Conservation (phyloP, 2,113 vertebrate species). For the Cyprinodon variegatus region DNA sequence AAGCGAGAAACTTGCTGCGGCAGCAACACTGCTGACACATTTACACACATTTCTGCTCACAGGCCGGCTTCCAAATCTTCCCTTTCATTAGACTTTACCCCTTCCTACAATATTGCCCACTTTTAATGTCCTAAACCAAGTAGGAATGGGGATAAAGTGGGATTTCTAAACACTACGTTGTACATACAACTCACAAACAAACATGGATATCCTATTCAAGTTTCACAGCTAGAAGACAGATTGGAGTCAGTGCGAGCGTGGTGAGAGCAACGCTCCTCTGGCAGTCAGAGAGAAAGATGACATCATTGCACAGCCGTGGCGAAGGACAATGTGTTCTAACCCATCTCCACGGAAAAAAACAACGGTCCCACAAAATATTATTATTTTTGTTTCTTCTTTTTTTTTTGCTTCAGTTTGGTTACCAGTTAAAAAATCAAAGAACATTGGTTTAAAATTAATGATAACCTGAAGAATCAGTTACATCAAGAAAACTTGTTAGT, state of each 20-base stretch:
- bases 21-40: slow-evolving; percentile 21
- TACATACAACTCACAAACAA: slow-evolving; percentile 3
- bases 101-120: not conserved
- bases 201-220: not conserved
- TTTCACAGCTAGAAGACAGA: slow-evolving; percentile 42
- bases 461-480: too few species aligned
- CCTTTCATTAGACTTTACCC: not conserved
- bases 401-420: too few species aligned
- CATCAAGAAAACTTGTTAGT: too few species aligned
- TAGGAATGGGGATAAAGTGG: not conserved
- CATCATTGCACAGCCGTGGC: slow-evolving; percentile 21
- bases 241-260: slow-evolving; percentile 42
- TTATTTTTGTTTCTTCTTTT: too few species aligned
- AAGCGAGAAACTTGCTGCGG: slow-evolving; percentile 16
- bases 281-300: slow-evolving; percentile 22
- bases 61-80: not conserved
- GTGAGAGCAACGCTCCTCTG: slow-evolving; percentile 9
- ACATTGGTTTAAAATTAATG: too few species aligned
- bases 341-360: slow-evolving; percentile 34
- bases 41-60: slow-evolving; percentile 5
- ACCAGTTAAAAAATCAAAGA: too few species aligned
- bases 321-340: slow-evolving; percentile 36
- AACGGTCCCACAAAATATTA: slow-evolving; percentile 1
- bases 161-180: not conserved
- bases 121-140: not conserved